These are phyloP conservation scores for Pogona vitticeps DNA, from an alignment of 2,113 vertebrate species.

Conservation along the genomic window DNA sequence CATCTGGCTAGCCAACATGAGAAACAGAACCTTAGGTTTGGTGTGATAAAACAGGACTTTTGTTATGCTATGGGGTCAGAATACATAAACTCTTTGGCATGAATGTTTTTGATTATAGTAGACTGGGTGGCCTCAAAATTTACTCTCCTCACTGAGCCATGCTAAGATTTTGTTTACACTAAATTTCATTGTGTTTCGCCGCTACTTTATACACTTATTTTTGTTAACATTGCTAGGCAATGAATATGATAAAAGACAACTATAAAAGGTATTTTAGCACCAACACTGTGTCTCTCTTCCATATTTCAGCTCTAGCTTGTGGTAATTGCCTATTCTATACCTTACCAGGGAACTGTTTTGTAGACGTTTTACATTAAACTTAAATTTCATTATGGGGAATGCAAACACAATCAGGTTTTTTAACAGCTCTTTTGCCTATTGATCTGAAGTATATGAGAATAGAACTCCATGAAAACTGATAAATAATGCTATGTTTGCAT, in stretches of 20 bases:
- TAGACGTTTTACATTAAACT: constrained; percentile 28
- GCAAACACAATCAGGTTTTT: constrained; percentile 29
- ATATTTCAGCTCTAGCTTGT: constrained; percentile 13
- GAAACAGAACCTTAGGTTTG: not conserved
- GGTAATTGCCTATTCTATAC: constrained; percentile 33
- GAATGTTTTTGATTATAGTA: not conserved
- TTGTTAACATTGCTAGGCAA: constrained; percentile 23
- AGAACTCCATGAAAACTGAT: constrained; percentile 22
- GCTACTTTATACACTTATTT: constrained; percentile 19
- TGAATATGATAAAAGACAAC: constrained; percentile 27
- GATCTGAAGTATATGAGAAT: constrained; percentile 14
- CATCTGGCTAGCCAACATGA: not conserved
- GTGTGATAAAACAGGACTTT: not conserved
- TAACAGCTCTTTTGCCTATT: constrained; percentile 26
- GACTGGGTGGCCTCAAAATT: too few relatives aligned
- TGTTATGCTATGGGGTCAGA: not conserved
- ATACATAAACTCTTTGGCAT: too few relatives aligned
- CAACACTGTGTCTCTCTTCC: not conserved
- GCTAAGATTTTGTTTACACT: constrained; percentile 17
- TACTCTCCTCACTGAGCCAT: constrained; percentile 7
- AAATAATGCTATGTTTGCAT: constrained; percentile 20
- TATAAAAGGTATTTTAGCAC: constrained; percentile 29
- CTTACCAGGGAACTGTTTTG: constrained; percentile 6
- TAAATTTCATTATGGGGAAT: constrained; percentile 33
- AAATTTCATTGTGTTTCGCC: constrained; percentile 30